Base-by-base conservation (phyloP, 1,140 invertebrate species). In the Liolophura sinensis region DNA sequence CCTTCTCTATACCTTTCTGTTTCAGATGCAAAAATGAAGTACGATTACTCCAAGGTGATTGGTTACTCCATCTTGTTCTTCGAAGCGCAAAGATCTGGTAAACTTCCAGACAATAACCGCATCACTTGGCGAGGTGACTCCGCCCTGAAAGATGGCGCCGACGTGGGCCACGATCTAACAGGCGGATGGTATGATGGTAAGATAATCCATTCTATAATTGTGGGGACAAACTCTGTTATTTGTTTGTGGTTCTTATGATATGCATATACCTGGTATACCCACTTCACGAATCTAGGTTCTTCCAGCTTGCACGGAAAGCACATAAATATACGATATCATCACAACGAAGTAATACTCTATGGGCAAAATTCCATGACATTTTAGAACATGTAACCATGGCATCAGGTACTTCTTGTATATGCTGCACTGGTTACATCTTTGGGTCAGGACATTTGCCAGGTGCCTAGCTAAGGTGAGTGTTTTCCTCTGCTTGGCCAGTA, bases 21-120 rank as follows among this genome's bases (percentile, higher is more conserved):
- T 5, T 40, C 50, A 67, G 69, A 51, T 24, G 24, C 56, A 15
- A 57, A 47, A n/a, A 68, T 64, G 31, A 40, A 40, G 31, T 54
- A 54, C 51, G 51, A 54, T 12, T 54, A 54, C 24, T n/a, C 18
- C 3, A 24, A 54, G 51, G 51, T 54, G n/a, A n/a, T 54, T 24
- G n/a, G 51, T 20, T 20, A 54, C n/a, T 54, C 51, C 51, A 54
- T 54, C 51, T 12, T 54, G 51, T 54, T 54, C 24, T 54, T 20
- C 51, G 51, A 54, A 24, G 18, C 51, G n/a, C 51, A 54, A 24
- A 54, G 51, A 24, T 54, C 51, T 7, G 51, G 51, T 24, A 54
- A 54, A 54, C 51, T 54, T n/a, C 51, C 51, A 7, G 24, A 1
- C 51, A 54, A n/a, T 24, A 54, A 54, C 12, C 18, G 51, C n/a